A percentile compares a stretch with the other conserved stretches of the same genome.
Evolutionary conservation across 1,140 invertebrate species (phyloP).

Genomic region (Lysiphlebus fabarum): DNA sequence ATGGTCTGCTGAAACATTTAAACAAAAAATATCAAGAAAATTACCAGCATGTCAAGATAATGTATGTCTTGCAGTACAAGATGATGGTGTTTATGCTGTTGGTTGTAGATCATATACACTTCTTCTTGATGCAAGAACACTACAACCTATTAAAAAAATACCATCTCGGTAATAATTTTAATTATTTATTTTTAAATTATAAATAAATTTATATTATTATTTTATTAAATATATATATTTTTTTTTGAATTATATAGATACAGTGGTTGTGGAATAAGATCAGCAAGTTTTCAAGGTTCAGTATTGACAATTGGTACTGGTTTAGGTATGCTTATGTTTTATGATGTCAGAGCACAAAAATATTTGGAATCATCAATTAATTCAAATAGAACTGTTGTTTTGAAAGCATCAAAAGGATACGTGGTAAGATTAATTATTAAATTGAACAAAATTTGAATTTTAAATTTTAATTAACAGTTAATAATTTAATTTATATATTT

Average conservation of each 20-base stretch:
- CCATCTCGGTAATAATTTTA: conserved; percentile 42
- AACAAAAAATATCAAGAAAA: conserved; percentile 80
- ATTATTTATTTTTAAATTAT: conserved; percentile 24
- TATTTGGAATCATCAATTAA: conserved; percentile 89
- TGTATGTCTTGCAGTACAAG: conserved; percentile 85
- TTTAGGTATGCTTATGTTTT: conserved; percentile 88
- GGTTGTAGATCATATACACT: conserved; percentile 91
- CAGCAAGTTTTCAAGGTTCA: conserved; percentile 84
- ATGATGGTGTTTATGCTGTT: conserved; percentile 82
- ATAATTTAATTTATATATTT: not conserved
- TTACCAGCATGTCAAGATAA: conserved; percentile 87
- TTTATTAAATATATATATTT: not conserved
- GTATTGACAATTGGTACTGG: conserved; percentile 92
- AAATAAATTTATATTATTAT: conserved; percentile 5
- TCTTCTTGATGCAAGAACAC: conserved; percentile 80
- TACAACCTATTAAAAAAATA: conserved; percentile 71
- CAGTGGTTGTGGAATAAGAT: conserved; percentile 82
- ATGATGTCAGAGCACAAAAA: conserved; percentile 85
- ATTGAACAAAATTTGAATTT: too few species aligned
- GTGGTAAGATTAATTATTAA: conserved; percentile 75
- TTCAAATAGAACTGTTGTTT: conserved; percentile 80
- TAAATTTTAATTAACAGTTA: not conserved
- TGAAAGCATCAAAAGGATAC: conserved; percentile 86
- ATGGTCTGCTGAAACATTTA: conserved; percentile 83
- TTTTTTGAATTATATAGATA: conserved; percentile 57